Evolutionary conservation across 2,888 invertebrate genomes (phyloP).

Genomic region (Leucozona laternaria): DNA sequence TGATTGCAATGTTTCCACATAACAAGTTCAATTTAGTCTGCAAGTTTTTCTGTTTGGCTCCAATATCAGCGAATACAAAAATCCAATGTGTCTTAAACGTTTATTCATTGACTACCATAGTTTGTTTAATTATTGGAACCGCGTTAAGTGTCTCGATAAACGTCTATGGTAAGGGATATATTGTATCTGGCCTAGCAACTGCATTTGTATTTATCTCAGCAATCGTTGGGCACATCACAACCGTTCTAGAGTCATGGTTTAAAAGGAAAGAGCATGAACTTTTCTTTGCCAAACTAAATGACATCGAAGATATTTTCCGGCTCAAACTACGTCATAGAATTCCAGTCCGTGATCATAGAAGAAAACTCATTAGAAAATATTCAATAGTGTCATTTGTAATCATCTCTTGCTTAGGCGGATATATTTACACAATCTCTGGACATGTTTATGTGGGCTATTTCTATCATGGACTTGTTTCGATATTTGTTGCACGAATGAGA

Average conservation of each 20-base stretch:
- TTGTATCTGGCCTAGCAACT: slow-evolving; percentile 32
- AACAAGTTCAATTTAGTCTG: slow-evolving; percentile 42
- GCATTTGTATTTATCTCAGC: slow-evolving; percentile 20
- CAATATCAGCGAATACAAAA: slow-evolving; percentile 32
- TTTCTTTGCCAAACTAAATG: slow-evolving; percentile 43
- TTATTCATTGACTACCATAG: slow-evolving; percentile 27
- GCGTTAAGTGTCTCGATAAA: slow-evolving; percentile 18
- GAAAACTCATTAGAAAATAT: slow-evolving; percentile 35
- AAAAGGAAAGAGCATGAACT: slow-evolving; percentile 3
- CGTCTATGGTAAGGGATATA: slow-evolving; percentile 37
- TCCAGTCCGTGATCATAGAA: neutral
- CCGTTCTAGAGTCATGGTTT: slow-evolving; percentile 34
- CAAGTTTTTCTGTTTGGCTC: slow-evolving; percentile 46
- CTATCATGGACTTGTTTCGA: slow-evolving; percentile 17
- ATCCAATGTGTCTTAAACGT: slow-evolving; percentile 21
- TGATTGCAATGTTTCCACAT: slow-evolving; percentile 44
- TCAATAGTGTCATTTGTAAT: neutral
- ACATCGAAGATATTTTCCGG: slow-evolving; percentile 51
- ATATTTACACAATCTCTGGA: neutral
- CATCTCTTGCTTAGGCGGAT: neutral
- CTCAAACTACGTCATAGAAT: slow-evolving; percentile 19
- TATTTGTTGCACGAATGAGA: slow-evolving; percentile 28
- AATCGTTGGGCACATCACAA: neutral
- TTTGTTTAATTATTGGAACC: neutral
- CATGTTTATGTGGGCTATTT: slow-evolving; percentile 37